Conservation (phyloP, 2,797 vertebrate species). For the Chanos chanos region DNA sequence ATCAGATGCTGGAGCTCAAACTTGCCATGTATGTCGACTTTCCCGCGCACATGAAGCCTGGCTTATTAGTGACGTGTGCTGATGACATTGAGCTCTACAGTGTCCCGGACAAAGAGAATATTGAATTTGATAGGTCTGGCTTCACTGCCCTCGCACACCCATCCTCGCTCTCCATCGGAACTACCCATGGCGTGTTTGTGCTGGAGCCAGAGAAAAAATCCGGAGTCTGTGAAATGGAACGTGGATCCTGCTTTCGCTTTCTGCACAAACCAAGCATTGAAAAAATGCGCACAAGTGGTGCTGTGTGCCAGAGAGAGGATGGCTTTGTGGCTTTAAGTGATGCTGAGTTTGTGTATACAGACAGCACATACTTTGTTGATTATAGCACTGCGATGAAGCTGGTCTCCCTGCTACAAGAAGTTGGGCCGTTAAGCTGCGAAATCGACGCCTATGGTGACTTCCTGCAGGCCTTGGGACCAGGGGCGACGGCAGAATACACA, state of each 20-base stretch:
- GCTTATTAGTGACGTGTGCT: slow-evolving; percentile 83
- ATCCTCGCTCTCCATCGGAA: slow-evolving; percentile 78
- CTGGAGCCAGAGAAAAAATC: slow-evolving; percentile 60
- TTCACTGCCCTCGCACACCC: slow-evolving; percentile 93
- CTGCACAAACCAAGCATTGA: slow-evolving; percentile 87
- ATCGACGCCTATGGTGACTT: slow-evolving; percentile 97
- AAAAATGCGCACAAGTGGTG: slow-evolving; percentile 71
- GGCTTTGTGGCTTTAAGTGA: not conserved
- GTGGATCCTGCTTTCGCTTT: slow-evolving; percentile 71
- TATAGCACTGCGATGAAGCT: slow-evolving; percentile 65
- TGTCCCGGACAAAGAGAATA: slow-evolving; percentile 41
- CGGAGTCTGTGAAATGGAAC: slow-evolving; percentile 64
- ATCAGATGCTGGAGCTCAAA: slow-evolving; percentile 96
- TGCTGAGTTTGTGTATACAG: slow-evolving; percentile 84
- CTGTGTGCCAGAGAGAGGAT: slow-evolving; percentile 58
- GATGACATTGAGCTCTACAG: slow-evolving; percentile 94
- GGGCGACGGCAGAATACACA: slow-evolving; percentile 77
- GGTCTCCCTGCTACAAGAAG: slow-evolving; percentile 70
- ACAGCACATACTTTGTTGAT: slow-evolving; percentile 91
- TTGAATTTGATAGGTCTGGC: slow-evolving; percentile 81
- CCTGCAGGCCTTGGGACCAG: slow-evolving; percentile 84
- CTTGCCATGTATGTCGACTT: slow-evolving; percentile 92
- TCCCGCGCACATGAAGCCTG: slow-evolving; percentile 83
- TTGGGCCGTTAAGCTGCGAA: slow-evolving; percentile 79
- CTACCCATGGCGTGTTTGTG: slow-evolving; percentile 91